Evolutionary conservation across 2,797 vertebrate species (phyloP), one percentile per base, ranked within the genome.

Genomic region (Ciconia nigra): DNA sequence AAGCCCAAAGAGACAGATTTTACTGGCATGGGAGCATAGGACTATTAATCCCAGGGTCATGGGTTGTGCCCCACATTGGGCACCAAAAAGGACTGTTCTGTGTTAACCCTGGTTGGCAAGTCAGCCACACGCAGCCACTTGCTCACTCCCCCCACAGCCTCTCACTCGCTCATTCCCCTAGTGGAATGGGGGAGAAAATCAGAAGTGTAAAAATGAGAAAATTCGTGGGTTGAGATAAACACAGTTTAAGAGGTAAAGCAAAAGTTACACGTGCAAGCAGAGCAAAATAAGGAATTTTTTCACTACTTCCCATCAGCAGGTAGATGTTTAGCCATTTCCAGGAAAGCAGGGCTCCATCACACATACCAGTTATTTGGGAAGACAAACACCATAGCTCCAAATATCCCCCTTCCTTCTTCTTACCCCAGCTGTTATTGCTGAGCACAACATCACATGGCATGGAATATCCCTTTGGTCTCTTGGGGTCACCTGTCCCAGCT

Each of bases 31-130:
- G n/a, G 7, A 80, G 19, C 22, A 28, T 4, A 11, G 11, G 15
- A 59, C 13, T 58, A 42, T 46, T 31, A 63, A 63, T 31, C 13
- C 21, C 15, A 63, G n/a, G 11, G 15, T 14, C 5, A 0, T 21
- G 19, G 25, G 10, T 51, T 2, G 0, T 35, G 41, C 9, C 16
- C 39, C 51, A 6, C 1, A 0, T 0, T 84, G 25, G 16, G 7
- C 5, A 58, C 7, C 21, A 58, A 29, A 44, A 52, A 69, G 1
- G 4, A 25, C 14, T 69, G 9, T 22, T 62, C 10, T 19, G 9
- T 54, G 33, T 22, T 28, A 51, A 67, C 2, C 10, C 5, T 2
- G 1, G 7, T 10, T 46, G 31, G 11, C 26, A 82, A 33, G 42
- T 72, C 44, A 63, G 15, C 37, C 18, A 21, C 42, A 69, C 26